These are phyloP conservation scores for Dyspetes luteomarginatus DNA, from an alignment of 2,888 invertebrate species.

Conservation along the genomic window DNA sequence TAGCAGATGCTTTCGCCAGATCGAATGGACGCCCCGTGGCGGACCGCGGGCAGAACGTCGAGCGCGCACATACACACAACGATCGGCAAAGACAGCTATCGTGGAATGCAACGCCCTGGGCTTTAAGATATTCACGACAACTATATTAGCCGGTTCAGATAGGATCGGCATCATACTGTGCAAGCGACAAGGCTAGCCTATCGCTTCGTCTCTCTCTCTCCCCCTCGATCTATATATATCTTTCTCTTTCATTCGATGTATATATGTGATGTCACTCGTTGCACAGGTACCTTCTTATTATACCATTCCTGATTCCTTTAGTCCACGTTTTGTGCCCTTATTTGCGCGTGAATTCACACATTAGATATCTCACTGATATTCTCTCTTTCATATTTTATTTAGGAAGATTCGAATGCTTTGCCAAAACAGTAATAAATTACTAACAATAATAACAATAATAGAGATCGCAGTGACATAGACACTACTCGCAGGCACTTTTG, in stretches of 20 bases:
- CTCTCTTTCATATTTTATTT: neutral
- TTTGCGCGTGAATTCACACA: conserved; percentile 14
- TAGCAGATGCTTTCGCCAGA: conserved; percentile 83
- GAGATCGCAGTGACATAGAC: neutral
- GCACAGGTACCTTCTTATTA: conserved; percentile 20
- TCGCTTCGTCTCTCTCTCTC: conserved; percentile 73
- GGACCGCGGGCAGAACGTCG: conserved; percentile 69
- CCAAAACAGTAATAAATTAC: neutral
- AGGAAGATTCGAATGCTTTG: neutral
- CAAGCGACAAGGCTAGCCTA: conserved; percentile 76
- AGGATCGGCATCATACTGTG: conserved; percentile 82
- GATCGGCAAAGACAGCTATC: conserved; percentile 40
- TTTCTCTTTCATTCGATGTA: neutral
- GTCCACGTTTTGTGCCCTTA: conserved; percentile 27
- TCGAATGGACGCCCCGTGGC: conserved; percentile 82
- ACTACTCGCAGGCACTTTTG: neutral
- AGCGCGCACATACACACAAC: conserved; percentile 15
- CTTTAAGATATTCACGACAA: conserved; percentile 83
- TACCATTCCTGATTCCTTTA: conserved; percentile 38
- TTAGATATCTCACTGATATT: neutral
- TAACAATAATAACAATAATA: neutral
- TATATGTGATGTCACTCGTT: conserved; percentile 35
- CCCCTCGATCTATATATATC: conserved; percentile 62
- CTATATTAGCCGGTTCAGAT: conserved; percentile 83
- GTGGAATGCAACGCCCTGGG: conserved; percentile 79